Evolutionary conservation across 92 coral and sea anemone species (phyloP).

Genomic region (Scolanthus callimorphus): DNA sequence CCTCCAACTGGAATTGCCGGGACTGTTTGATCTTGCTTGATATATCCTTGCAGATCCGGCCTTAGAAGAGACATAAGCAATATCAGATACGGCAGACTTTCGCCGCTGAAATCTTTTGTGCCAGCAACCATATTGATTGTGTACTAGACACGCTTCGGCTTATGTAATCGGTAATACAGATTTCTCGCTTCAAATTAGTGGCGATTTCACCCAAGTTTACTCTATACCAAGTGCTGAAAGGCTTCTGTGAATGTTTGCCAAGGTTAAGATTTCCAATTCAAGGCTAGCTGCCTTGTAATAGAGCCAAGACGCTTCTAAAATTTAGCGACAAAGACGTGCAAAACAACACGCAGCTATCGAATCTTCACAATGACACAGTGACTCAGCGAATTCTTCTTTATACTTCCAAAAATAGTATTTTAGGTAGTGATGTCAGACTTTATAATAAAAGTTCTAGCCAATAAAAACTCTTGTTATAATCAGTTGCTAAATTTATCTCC

Average conservation of each 20-base stretch:
- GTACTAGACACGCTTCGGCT: not conserved
- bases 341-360: not conserved
- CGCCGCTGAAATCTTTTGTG: conserved; percentile 40
- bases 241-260: too few relatives aligned
- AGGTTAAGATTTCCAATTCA: too few relatives aligned
- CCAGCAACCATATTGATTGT: conserved; percentile 64
- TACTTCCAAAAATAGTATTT: conserved; percentile 8
- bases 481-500: not conserved
- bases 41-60: conserved; percentile 64
- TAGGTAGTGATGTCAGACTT: conserved; percentile 26
- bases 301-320: not conserved
- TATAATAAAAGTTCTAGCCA: not conserved
- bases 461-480: not conserved
- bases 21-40: conserved; percentile 48
- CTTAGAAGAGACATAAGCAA: conserved; percentile 59
- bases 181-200: too few relatives aligned
- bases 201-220: too few relatives aligned
- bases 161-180: too few relatives aligned
- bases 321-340: not conserved
- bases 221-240: too few relatives aligned
- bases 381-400: conserved; percentile 65
- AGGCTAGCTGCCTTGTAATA: not conserved
- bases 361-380: conserved; percentile 19
- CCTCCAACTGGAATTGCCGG: conserved; percentile 29
- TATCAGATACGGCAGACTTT: conserved; percentile 47